phyloP scores from a whole-genome alignment of 2,888 invertebrate species.

The Itoplectis maculator region DNA sequence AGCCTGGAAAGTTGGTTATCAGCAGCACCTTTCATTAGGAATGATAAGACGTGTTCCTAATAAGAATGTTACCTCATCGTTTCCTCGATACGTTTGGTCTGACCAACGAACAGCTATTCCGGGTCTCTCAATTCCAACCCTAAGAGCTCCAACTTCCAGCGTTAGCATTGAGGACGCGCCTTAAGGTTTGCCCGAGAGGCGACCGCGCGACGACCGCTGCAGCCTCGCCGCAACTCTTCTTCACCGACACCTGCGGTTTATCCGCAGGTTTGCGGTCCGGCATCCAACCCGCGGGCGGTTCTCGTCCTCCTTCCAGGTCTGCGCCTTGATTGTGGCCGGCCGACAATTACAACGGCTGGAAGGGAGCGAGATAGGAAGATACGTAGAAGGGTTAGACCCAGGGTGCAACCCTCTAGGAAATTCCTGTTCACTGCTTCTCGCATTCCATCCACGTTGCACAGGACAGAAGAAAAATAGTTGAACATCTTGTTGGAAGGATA shows the following conservation, averaged over 20 bases:
- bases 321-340: constrained; percentile 59
- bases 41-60: too few species aligned
- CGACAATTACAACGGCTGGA: constrained; percentile 57
- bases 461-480: background rate
- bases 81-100: background rate
- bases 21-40: too few species aligned
- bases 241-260: constrained; percentile 50
- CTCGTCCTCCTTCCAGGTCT: constrained; percentile 5
- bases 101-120: background rate
- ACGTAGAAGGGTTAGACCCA: background rate
- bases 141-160: constrained; percentile 28
- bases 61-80: background rate
- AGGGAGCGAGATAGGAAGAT: constrained; percentile 14
- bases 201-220: constrained; percentile 33
- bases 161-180: background rate
- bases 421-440: background rate
- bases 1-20: too few species aligned
- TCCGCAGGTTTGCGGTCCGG: constrained; percentile 58
- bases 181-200: constrained; percentile 25
- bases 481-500: background rate
- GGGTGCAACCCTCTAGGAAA: background rate
- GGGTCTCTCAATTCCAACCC: background rate
- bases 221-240: constrained; percentile 48
- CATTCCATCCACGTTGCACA: background rate
- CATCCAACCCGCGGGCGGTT: constrained; percentile 21